Evolutionary conservation across 2,888 invertebrate species (phyloP).

Genomic region (Lithophane socia): DNA sequence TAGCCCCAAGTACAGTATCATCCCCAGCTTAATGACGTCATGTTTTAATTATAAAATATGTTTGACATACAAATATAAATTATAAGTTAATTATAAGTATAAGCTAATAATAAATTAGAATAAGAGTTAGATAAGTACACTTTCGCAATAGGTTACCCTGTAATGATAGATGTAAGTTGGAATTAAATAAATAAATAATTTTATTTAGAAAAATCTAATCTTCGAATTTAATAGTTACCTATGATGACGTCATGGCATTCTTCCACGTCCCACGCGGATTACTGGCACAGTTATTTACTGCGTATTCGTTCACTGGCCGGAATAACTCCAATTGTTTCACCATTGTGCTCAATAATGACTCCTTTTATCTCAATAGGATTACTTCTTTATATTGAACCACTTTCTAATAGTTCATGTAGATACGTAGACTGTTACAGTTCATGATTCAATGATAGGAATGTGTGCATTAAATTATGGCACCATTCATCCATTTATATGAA

Average conservation of each 20-base stretch:
- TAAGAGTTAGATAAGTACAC: too few relatives aligned
- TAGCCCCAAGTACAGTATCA: not conserved
- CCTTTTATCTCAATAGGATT: conserved; percentile 34
- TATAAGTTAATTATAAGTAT: too few relatives aligned
- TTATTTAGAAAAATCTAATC: too few relatives aligned
- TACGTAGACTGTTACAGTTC: not conserved
- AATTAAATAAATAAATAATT: too few relatives aligned
- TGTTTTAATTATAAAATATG: not conserved
- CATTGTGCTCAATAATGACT: conserved; percentile 44
- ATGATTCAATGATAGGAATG: not conserved
- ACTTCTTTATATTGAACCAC: conserved; percentile 29
- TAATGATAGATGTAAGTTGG: too few relatives aligned
- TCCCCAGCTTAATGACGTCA: not conserved
- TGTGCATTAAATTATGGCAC: conserved; percentile 1
- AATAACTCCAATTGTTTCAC: conserved; percentile 44
- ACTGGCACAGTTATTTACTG: conserved; percentile 14
- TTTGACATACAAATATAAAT: not conserved
- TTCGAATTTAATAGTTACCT: not conserved
- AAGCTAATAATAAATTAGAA: too few relatives aligned
- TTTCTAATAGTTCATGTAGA: conserved; percentile 2
- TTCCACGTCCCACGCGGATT: conserved; percentile 41
- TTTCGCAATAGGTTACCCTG: too few relatives aligned
- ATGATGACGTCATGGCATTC: conserved; percentile 40
- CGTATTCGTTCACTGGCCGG: conserved; percentile 28
- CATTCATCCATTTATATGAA: not conserved